Evolutionary conservation across 2,797 vertebrate genomes (phyloP).

Genomic region (Carduelis carduelis): DNA sequence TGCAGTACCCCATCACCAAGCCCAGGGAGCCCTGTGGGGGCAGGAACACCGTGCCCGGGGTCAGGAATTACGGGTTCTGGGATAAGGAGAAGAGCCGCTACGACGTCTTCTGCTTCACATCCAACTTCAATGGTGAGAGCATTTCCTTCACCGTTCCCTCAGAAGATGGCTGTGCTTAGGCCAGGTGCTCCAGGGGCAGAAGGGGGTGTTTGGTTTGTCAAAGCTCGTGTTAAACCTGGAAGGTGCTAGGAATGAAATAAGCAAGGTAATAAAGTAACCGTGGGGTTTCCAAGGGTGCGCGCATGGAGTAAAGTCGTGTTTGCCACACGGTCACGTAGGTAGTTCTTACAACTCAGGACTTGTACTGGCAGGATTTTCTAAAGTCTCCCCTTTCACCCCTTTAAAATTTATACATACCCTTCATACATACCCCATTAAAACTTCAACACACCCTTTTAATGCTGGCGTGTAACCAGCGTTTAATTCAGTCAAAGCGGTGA

Average conservation of each 20-base stretch:
- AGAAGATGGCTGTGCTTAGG: rapidly evolving
- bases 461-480: neutral
- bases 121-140: constrained; percentile 82
- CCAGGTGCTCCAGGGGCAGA: neutral
- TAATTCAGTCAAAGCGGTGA: neutral
- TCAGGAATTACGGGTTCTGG: constrained; percentile 88
- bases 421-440: neutral
- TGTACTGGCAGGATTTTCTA: neutral
- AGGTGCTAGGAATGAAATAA: neutral
- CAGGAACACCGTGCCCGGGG: constrained; percentile 78
- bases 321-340: rapidly evolving
- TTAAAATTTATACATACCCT: too few species aligned
- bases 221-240: neutral
- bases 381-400: neutral
- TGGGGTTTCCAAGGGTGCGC: neutral
- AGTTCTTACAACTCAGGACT: neutral
- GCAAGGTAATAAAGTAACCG: rapidly evolving
- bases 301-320: rapidly evolving
- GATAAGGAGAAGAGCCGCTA: constrained; percentile 83
- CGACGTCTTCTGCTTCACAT: constrained; percentile 92
- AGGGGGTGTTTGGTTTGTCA: neutral
- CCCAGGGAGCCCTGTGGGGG: constrained; percentile 91
- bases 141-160: neutral
- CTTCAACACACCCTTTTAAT: neutral
- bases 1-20: constrained; percentile 92